These are phyloP conservation scores for Ctenochaetus hawaiiensis DNA, from an alignment of 2,797 vertebrate species.

Conservation along the genomic window DNA sequence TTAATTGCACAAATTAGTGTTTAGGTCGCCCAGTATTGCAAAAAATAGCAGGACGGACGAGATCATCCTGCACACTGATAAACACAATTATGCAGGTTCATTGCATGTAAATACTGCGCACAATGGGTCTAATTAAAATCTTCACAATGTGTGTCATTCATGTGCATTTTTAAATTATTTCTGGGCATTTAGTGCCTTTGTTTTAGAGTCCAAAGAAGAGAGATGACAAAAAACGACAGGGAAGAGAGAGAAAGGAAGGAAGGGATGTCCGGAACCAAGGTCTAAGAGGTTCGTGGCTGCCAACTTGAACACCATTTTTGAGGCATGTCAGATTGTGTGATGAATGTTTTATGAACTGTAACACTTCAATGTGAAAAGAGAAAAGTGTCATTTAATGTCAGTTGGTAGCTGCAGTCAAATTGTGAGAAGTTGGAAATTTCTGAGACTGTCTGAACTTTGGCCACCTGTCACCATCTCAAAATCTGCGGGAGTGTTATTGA, in stretches of 20 bases:
- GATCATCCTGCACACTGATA: too few species aligned
- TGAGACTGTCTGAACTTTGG: constrained; percentile 4
- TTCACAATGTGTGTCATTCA: too few species aligned
- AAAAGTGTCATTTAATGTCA: neutral
- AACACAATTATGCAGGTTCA: neutral
- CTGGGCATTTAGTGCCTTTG: neutral
- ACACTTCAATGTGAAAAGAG: neutral
- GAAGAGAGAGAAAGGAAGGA: neutral
- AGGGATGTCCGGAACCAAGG: neutral
- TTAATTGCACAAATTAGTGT: constrained; percentile 12
- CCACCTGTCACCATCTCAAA: constrained; percentile 2
- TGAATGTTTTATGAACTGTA: neutral
- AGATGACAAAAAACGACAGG: neutral
- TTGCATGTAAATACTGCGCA: neutral
- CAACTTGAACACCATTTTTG: neutral
- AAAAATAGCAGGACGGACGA: too few species aligned
- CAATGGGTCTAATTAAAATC: neutral
- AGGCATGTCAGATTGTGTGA: neutral
- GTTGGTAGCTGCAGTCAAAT: neutral
- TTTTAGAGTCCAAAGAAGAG: neutral
- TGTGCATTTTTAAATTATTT: neutral
- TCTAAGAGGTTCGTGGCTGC: neutral
- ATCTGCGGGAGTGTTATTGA: neutral
- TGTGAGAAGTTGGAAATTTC: neutral
- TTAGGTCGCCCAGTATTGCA: neutral